These are phyloP conservation scores for Drosophila macrothrix DNA, from an alignment of 2,888 invertebrate genomes.

Conservation along the genomic window DNA sequence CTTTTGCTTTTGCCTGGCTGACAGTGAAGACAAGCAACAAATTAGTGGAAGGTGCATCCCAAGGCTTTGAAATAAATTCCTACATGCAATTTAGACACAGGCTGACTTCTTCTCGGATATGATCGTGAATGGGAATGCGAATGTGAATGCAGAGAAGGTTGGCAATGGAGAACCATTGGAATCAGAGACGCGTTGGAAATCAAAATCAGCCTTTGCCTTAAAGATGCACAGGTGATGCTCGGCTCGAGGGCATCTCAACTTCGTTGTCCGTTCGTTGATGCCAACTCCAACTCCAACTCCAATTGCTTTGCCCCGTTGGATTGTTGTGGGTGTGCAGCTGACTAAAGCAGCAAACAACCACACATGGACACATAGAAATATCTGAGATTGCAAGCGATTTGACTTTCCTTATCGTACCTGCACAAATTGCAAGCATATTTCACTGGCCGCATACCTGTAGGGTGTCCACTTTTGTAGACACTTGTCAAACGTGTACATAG, in stretches of 20 bases:
- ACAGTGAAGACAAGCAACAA: conserved; percentile 60
- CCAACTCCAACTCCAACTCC: conserved; percentile 10
- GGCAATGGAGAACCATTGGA: conserved; percentile 11
- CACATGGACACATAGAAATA: conserved; percentile 18
- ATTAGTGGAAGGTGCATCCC: conserved; percentile 58
- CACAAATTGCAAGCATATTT: conserved; percentile 69
- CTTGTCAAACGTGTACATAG: conserved; percentile 33
- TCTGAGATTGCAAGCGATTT: conserved; percentile 47
- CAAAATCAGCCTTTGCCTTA: conserved; percentile 30
- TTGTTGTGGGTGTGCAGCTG: conserved; percentile 63
- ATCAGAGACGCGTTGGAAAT: conserved; percentile 27
- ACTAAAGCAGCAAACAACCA: not conserved
- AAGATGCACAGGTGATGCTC: conserved; percentile 67
- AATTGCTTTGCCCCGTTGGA: conserved; percentile 12
- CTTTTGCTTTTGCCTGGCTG: conserved; percentile 22
- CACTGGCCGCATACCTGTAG: conserved; percentile 5
- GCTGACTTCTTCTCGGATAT: conserved; percentile 28
- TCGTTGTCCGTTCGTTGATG: conserved; percentile 14
- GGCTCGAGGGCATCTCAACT: conserved; percentile 49
- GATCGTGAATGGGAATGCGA: conserved; percentile 46
- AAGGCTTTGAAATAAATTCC: conserved; percentile 74
- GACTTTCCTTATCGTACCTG: conserved; percentile 70
- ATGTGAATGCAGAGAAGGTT: conserved; percentile 29
- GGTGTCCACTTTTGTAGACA: not conserved
- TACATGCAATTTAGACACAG: conserved; percentile 66